These are phyloP conservation scores for Leptopilina myrica DNA, from an alignment of 2,888 invertebrate species.

Conservation along the genomic window DNA sequence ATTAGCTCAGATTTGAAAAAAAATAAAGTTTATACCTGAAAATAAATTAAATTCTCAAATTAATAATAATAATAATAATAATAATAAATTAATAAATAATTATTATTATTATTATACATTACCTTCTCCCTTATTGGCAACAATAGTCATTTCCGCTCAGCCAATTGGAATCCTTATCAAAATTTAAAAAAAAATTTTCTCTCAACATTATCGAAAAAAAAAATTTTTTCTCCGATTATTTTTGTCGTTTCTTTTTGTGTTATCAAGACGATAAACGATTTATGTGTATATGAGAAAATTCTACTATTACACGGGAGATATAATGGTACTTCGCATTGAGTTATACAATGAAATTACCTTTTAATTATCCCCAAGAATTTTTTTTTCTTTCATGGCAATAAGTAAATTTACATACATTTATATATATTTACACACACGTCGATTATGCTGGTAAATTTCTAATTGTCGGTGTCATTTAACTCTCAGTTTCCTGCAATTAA, in stretches of 20 bases:
- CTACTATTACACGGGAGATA: not conserved
- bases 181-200: too few relatives aligned
- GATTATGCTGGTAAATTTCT: constrained; percentile 25
- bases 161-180: too few relatives aligned
- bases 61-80: too few relatives aligned
- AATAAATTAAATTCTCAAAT: too few relatives aligned
- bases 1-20: too few relatives aligned
- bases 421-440: constrained; percentile 21
- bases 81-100: too few relatives aligned
- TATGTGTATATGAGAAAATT: constrained; percentile 1
- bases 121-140: too few relatives aligned
- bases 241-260: not conserved
- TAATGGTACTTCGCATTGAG: not conserved
- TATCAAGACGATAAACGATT: not conserved
- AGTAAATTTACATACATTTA: constrained; percentile 21
- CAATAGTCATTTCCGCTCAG: too few relatives aligned
- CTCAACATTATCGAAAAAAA: too few relatives aligned
- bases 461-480: constrained; percentile 29
- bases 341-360: constrained; percentile 24
- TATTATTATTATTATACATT: too few relatives aligned
- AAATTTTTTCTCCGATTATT: too few relatives aligned
- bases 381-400: constrained; percentile 29
- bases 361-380: constrained; percentile 20
- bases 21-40: too few relatives aligned
- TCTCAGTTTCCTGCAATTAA: constrained; percentile 23